These are phyloP conservation scores for Barypeithes pellucidus DNA, from an alignment of 2,888 invertebrate species.

Conservation along the genomic window DNA sequence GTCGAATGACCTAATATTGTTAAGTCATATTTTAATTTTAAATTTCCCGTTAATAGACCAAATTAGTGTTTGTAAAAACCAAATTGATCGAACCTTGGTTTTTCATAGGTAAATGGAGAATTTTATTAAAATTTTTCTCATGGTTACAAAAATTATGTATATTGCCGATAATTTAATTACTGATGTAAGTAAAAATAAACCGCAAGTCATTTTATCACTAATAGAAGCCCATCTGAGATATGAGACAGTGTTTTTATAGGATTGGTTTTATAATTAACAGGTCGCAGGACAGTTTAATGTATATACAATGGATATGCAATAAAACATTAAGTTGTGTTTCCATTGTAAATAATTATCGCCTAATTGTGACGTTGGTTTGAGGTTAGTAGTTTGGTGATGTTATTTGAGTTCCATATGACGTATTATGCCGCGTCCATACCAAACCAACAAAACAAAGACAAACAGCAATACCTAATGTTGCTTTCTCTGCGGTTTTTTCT, in stretches of 20 bases:
- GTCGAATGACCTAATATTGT: neutral
- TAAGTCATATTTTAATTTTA: neutral
- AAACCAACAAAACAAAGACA: no score
- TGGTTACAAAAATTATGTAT: slow-evolving; percentile 3
- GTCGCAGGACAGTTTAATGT: neutral
- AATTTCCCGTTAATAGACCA: neutral
- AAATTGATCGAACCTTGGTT: slow-evolving; percentile 11
- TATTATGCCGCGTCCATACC: no score
- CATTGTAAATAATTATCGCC: no score
- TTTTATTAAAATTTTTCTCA: slow-evolving; percentile 12
- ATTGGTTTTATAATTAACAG: neutral
- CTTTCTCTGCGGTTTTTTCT: no score
- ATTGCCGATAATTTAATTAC: slow-evolving; percentile 10
- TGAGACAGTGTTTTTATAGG: neutral
- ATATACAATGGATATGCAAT: no score
- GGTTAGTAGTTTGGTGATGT: no score
- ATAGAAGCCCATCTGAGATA: neutral
- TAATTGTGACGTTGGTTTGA: no score
- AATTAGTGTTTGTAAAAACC: neutral
- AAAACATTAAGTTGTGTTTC: no score
- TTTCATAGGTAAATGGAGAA: neutral
- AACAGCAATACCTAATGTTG: no score
- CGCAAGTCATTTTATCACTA: slow-evolving; percentile 7
- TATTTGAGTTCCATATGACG: no score
- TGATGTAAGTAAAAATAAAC: slow-evolving; percentile 5